These are phyloP conservation scores for Oceanodroma leucorhoa DNA, from an alignment of 2,797 vertebrate genomes.

Conservation along the genomic window DNA sequence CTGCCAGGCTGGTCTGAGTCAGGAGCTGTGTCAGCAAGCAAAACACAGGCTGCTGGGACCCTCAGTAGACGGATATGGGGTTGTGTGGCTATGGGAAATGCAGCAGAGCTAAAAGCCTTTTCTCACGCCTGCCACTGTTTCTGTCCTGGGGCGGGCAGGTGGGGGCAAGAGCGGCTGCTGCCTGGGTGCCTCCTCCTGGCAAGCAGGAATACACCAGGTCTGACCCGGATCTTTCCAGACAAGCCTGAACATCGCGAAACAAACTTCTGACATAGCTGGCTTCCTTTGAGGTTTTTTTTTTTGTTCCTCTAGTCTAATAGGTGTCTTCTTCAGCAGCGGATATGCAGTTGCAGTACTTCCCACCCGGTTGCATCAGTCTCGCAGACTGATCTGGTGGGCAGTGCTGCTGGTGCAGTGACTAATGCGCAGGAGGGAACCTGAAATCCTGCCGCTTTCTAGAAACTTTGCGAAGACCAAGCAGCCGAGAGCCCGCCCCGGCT, in stretches of 20 bases:
- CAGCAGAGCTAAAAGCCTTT: not conserved
- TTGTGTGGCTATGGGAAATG: not conserved
- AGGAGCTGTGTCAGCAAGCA: not conserved
- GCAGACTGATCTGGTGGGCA: not conserved
- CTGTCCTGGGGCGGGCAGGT: accelerated
- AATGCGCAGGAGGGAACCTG: not conserved
- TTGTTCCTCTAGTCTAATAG: not conserved
- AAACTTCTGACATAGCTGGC: not conserved
- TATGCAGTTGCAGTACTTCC: not conserved
- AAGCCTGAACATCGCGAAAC: not conserved
- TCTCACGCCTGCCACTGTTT: not conserved
- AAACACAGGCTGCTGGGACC: not conserved
- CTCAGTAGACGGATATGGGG: accelerated
- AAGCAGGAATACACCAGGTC: not conserved
- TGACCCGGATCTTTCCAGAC: not conserved
- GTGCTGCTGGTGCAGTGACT: not conserved
- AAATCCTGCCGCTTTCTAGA: not conserved
- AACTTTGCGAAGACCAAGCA: not conserved
- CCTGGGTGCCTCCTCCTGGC: not conserved
- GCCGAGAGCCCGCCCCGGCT: accelerated
- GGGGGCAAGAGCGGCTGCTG: accelerated
- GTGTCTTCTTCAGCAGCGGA: not conserved
- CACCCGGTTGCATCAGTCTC: not conserved
- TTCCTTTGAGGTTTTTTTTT: not conserved
- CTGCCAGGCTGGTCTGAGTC: not conserved